Evolutionary conservation across 2,888 invertebrate genomes (phyloP), one percentile per base, ranked within the genome.

Genomic region (Philhelius pedissequus): DNA sequence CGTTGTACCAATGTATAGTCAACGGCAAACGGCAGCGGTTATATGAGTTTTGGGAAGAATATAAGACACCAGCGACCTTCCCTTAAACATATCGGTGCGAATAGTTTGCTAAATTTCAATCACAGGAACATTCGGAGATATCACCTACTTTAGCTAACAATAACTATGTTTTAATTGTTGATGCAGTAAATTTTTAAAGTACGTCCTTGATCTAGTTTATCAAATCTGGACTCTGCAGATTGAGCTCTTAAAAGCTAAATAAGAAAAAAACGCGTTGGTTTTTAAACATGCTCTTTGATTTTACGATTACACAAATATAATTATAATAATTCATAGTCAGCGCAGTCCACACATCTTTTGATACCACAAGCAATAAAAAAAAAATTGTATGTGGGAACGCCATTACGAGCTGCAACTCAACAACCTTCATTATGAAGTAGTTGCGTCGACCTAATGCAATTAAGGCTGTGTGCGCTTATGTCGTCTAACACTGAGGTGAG

Each of bases 401-500:
- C 13, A 50, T 22, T 27, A 32, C 48, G 11, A 32, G 68, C 25
- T 56, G 38, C 56, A 54, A 30, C 32, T 50, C 13, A 50, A 77
- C 73, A 60, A 32, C 54, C 71, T 60, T 68, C 62, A 30, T n/a
- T n/a, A n/a, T 32, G 20, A 38, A 56, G 40, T 35, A 40, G 64
- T 52, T 13, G 38, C 20, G 48, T 43, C 74, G 75, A 84, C 71
- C 76, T 75, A 80, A 45, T 43, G 84, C 84, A 84, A 84, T 84
- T 84, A 84, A 84, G 76, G 71, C 84, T 84, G 75, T 75, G 68
- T 84, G 80, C 79, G 79, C 52, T 25, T 40, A 20, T 75, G 75
- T 84, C 64, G 38, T 80, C 70, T 75, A 79, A 38, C 74, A 50
- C 43, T 20, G 50, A 79, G 79, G 78, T 83, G 74, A 79, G 74